Evolutionary conservation across 2,888 invertebrate species (phyloP).

Genomic region (Drosophila multiciliata): DNA sequence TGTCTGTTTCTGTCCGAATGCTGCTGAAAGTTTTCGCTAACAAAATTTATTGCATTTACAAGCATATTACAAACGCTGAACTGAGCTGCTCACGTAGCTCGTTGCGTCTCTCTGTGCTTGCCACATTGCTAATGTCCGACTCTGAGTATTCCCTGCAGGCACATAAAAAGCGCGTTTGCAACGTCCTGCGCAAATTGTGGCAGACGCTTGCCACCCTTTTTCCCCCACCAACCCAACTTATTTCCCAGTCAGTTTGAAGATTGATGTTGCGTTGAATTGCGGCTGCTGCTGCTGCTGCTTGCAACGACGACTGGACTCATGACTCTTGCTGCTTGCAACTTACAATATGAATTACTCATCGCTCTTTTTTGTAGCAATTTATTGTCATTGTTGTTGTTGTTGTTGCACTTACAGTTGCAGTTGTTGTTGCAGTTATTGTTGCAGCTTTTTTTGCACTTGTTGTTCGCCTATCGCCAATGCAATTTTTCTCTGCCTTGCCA

Average conservation of each 20-base stretch:
- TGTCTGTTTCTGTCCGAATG: conserved; percentile 30
- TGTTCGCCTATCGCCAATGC: conserved; percentile 7
- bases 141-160: conserved; percentile 67
- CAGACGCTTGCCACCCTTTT: conserved; percentile 51
- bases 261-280: conserved; percentile 78
- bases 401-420: conserved; percentile 12
- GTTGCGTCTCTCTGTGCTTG: conserved; percentile 11
- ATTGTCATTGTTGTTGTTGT: conserved; percentile 69
- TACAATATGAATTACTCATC: conserved; percentile 79
- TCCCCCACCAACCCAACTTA: neutral
- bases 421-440: conserved; percentile 24
- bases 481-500: conserved; percentile 13
- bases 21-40: conserved; percentile 47
- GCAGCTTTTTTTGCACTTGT: conserved; percentile 30
- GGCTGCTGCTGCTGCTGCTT: conserved; percentile 35
- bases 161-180: conserved; percentile 75
- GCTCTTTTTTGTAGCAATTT: conserved; percentile 79
- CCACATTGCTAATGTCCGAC: conserved; percentile 17
- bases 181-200: conserved; percentile 74
- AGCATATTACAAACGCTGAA: conserved; percentile 72
- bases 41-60: conserved; percentile 78
- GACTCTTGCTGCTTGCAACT: conserved; percentile 56
- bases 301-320: neutral
- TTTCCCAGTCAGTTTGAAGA: conserved; percentile 57
- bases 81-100: conserved; percentile 44